Percentiles rank a stretch among this genome's conserved stretches.
Conservation (phyloP, 2,113 vertebrate species). For the Sminthopsis crassicaudata region DNA sequence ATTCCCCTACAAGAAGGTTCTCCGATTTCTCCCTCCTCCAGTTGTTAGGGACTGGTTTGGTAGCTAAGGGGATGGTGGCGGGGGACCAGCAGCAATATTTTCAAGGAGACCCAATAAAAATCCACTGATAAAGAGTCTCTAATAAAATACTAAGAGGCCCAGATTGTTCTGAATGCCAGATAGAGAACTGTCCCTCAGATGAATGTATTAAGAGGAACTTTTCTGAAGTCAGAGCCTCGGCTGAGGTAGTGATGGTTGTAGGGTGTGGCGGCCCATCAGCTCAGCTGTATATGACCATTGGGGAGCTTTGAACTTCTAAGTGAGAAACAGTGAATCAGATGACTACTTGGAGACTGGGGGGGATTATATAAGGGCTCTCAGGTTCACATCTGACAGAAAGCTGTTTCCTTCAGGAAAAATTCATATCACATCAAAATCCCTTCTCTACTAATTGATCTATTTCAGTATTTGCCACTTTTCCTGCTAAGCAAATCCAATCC, state of each 20-base stretch:
- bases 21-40: background rate
- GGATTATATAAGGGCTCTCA: background rate
- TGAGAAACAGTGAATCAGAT: background rate
- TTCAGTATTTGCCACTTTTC: background rate
- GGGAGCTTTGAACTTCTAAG: background rate
- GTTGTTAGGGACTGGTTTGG: background rate
- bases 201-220: background rate
- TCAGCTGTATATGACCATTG: background rate
- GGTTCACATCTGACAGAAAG: background rate
- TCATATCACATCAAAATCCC: background rate
- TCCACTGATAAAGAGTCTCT: background rate
- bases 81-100: background rate
- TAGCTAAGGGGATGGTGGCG: background rate
- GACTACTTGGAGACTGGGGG: background rate
- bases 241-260: background rate
- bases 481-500: background rate
- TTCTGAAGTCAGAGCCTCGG: background rate
- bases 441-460: background rate
- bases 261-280: background rate
- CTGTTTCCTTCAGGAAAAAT: background rate
- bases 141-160: background rate
- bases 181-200: background rate
- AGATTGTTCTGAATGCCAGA: background rate
- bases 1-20: background rate
- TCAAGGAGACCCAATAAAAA: background rate